Evolutionary conservation across 2,888 invertebrate species (phyloP).

Genomic region (Campaea margaritaria): DNA sequence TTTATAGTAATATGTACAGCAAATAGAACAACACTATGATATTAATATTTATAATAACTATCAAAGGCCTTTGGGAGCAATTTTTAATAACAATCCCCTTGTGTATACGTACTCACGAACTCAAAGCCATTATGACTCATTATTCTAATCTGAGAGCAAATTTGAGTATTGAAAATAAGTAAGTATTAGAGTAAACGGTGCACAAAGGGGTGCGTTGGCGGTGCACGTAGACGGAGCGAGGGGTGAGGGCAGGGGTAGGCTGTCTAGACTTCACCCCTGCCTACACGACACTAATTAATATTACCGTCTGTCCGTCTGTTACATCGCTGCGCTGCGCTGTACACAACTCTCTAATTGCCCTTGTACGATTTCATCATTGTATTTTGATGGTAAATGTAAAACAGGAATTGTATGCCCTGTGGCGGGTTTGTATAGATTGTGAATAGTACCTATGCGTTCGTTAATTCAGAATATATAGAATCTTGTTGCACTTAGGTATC

Average conservation of each 20-base stretch:
- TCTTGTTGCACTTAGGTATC: no score
- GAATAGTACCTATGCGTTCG: no score
- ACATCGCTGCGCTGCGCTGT: constrained; percentile 31
- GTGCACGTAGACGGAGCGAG: constrained; percentile 38
- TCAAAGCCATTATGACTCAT: constrained; percentile 13
- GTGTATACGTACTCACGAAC: neutral
- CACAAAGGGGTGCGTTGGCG: constrained; percentile 42
- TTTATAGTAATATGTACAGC: no score
- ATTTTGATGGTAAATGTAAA: constrained; percentile 9
- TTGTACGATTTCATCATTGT: constrained; percentile 29
- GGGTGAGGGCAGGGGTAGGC: constrained; percentile 47
- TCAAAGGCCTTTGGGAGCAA: no score
- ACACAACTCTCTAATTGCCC: constrained; percentile 28
- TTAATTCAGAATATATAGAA: no score
- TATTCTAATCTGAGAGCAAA: constrained; percentile 10
- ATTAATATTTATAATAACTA: no score
- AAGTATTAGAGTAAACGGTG: constrained; percentile 25
- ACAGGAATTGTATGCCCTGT: neutral
- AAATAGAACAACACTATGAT: no score
- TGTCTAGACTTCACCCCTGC: constrained; percentile 66
- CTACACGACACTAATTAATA: constrained; percentile 64
- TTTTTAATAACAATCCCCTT: neutral
- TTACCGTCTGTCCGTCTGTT: constrained; percentile 53
- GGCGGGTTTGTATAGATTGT: neutral
- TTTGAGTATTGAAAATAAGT: constrained; percentile 26